phyloP scores from a whole-genome alignment of 2,888 invertebrate species.

The Laothoe populi region DNA sequence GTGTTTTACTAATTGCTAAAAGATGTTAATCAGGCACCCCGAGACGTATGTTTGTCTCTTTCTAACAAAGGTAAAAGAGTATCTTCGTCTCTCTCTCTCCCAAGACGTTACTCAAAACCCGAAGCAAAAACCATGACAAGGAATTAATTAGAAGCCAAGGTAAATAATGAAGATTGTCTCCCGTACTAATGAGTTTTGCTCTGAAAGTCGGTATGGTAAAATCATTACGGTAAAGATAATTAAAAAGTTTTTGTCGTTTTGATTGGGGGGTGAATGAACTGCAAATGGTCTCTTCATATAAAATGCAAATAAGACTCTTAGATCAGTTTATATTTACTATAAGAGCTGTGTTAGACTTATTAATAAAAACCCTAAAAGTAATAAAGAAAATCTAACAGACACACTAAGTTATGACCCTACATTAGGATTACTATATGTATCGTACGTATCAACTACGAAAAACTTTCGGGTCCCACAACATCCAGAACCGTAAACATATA shows the following conservation, averaged over 20 bases:
- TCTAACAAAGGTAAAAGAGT: slow-evolving; percentile 39
- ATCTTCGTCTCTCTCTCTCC: slow-evolving; percentile 55
- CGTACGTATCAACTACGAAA: too few species aligned
- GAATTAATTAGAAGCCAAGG: slow-evolving; percentile 84
- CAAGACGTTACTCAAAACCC: slow-evolving; percentile 79
- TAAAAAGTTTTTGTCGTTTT: slow-evolving; percentile 70
- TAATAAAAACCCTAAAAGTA: too few species aligned
- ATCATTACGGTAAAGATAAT: slow-evolving; percentile 80
- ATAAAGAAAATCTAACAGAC: too few species aligned
- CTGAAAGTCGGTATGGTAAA: slow-evolving; percentile 54
- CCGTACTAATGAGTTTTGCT: slow-evolving; percentile 80
- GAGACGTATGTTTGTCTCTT: slow-evolving; percentile 61
- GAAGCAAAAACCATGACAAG: slow-evolving; percentile 85
- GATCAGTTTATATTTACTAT: too few species aligned
- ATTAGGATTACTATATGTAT: too few species aligned
- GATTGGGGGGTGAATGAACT: slow-evolving; percentile 64
- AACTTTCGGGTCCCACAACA: too few species aligned
- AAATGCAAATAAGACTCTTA: slow-evolving; percentile 9
- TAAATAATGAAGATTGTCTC: slow-evolving; percentile 85
- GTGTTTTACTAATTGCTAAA: slow-evolving; percentile 87
- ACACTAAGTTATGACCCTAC: too few species aligned
- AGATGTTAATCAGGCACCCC: slow-evolving; percentile 84
- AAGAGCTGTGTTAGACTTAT: too few species aligned
- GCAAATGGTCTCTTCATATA: slow-evolving; percentile 47
- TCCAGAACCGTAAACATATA: too few species aligned